These are phyloP conservation scores for Agapornis roseicollis DNA, from an alignment of 2,113 vertebrate genomes.

Conservation along the genomic window DNA sequence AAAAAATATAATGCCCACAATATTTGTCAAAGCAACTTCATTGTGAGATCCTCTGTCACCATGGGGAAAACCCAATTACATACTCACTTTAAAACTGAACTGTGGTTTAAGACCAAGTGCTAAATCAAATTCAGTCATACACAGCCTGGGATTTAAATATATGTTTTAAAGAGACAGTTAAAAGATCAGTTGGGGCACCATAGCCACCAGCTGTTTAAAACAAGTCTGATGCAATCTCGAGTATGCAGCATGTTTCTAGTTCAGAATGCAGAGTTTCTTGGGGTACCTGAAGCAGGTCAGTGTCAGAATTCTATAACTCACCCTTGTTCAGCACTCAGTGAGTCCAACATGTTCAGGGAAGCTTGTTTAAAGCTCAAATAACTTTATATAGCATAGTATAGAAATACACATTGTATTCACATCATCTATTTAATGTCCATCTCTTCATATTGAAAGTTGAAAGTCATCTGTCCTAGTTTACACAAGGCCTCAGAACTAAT, in stretches of 20 bases:
- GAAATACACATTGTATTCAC: not conserved
- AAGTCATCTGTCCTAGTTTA: not conserved
- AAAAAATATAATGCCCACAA: constrained; percentile 20
- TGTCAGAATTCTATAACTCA: not conserved
- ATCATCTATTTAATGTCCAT: not conserved
- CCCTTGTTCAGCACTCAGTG: not conserved
- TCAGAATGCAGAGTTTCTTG: not conserved
- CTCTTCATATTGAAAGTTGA: not conserved
- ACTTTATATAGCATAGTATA: not conserved
- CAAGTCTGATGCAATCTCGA: not conserved
- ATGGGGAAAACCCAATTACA: not conserved
- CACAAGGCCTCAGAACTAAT: not conserved
- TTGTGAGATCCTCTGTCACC: not conserved
- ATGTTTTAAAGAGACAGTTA: not conserved
- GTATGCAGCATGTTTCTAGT: not conserved
- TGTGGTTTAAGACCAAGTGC: constrained; percentile 23
- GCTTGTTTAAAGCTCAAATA: not conserved
- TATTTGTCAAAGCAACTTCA: constrained; percentile 54
- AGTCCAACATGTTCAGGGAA: not conserved
- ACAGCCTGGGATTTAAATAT: not conserved
- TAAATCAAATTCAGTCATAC: constrained; percentile 21
- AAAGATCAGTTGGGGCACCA: not conserved
- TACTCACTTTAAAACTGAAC: not conserved
- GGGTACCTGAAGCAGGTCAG: not conserved
- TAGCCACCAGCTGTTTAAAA: not conserved